Percentiles rank a stretch among this genome's conserved stretches.
Conservation (phyloP, 2,797 vertebrate species). For the Chaunax sp. region DNA sequence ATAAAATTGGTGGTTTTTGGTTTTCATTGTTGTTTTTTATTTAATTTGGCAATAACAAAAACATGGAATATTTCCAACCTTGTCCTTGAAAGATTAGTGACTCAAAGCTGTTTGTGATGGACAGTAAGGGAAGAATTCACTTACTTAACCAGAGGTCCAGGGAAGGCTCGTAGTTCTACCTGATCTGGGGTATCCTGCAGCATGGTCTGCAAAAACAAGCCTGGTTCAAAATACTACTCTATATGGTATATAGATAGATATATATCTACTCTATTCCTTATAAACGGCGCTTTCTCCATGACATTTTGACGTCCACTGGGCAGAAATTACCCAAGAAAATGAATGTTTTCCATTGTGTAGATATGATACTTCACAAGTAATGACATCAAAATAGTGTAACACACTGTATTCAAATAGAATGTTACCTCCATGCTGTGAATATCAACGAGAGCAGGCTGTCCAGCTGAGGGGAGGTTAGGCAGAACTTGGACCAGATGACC, state of each 20-base stretch:
- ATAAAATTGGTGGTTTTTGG: too few relatives aligned
- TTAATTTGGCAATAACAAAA: neutral
- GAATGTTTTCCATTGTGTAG: too few relatives aligned
- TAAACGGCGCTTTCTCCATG: too few relatives aligned
- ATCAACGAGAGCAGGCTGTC: slow-evolving; percentile 96
- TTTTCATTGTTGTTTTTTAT: too few relatives aligned
- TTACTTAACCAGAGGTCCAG: slow-evolving; percentile 95
- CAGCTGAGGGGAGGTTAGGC: slow-evolving; percentile 95
- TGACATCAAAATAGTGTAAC: too few relatives aligned
- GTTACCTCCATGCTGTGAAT: slow-evolving; percentile 95
- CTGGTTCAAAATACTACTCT: neutral
- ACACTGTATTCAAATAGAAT: too few relatives aligned
- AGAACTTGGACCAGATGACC: slow-evolving; percentile 93
- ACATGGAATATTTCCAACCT: neutral
- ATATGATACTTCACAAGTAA: too few relatives aligned
- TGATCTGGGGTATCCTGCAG: slow-evolving; percentile 91
- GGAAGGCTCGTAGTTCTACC: slow-evolving; percentile 90
- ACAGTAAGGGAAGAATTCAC: slow-evolving; percentile 31
- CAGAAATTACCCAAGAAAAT: too few relatives aligned
- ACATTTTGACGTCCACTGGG: too few relatives aligned
- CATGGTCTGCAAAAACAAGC: slow-evolving; percentile 83
- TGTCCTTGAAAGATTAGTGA: neutral
- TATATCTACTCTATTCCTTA: too few relatives aligned
- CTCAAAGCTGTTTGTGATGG: too few relatives aligned
- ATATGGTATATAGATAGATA: neutral